These are phyloP conservation scores for Hassar affinis DNA, from an alignment of 2,113 vertebrate genomes.

Conservation along the genomic window DNA sequence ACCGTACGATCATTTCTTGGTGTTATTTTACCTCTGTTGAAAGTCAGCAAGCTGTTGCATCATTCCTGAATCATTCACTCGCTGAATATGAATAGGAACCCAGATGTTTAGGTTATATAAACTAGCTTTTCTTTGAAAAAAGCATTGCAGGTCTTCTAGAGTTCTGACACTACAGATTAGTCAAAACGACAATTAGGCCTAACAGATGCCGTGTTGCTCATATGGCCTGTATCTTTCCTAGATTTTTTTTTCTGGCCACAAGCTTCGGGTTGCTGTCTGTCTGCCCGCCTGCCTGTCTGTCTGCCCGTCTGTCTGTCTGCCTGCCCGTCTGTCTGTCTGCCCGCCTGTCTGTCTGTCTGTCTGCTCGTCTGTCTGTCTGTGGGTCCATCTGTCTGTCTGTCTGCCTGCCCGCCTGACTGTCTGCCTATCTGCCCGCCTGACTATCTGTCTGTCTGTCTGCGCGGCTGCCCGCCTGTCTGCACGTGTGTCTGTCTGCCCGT, in stretches of 20 bases:
- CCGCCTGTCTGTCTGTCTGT: background rate
- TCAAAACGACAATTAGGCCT: background rate
- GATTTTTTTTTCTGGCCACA: background rate
- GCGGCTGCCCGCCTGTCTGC: too few species aligned
- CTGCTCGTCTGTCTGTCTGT: too few species aligned
- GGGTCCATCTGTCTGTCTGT: too few species aligned
- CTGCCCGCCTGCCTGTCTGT: background rate
- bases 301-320: background rate
- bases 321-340: background rate
- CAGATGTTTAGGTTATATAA: background rate
- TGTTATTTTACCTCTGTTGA: background rate
- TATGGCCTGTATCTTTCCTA: background rate
- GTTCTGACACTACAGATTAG: background rate
- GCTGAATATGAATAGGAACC: background rate
- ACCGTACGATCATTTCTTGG: background rate
- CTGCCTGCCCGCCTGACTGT: background rate
- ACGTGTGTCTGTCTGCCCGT: too few species aligned
- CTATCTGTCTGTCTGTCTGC: background rate
- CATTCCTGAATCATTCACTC: background rate
- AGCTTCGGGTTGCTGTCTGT: background rate
- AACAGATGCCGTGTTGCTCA: background rate
- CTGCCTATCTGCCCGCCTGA: too few species aligned
- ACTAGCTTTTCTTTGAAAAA: background rate
- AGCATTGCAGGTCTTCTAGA: background rate
- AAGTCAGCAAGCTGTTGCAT: background rate